Conservation (phyloP, 2,888 invertebrate species). For the Scaptomyza polygonia region DNA sequence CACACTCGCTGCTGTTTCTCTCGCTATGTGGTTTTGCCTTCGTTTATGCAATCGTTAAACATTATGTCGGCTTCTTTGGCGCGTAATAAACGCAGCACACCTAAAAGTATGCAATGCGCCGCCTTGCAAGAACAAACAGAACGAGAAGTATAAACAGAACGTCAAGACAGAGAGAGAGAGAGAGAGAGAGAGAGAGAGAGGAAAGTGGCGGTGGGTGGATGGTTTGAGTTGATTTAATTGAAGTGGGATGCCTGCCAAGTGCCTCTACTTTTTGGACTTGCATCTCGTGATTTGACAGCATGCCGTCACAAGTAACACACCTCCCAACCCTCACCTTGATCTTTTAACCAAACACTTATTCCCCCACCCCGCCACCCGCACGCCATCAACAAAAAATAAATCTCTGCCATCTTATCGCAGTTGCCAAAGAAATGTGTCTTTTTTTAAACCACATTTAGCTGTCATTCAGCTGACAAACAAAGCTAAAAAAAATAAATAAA, state of each 20-base stretch:
- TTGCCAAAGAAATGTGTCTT: constrained; percentile 27
- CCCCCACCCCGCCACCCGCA: neutral
- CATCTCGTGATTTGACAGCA: constrained; percentile 71
- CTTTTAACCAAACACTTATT: neutral
- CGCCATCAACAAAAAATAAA: too few relatives aligned
- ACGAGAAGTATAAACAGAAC: neutral
- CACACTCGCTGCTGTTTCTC: neutral
- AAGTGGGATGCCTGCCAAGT: constrained; percentile 52
- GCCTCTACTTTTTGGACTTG: constrained; percentile 25
- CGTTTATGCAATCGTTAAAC: constrained; percentile 47
- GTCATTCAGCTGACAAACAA: constrained; percentile 25
- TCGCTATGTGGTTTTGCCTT: constrained; percentile 17
- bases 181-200: neutral
- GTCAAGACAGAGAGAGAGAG: too few relatives aligned
- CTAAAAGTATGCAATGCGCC: constrained; percentile 70
- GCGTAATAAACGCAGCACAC: constrained; percentile 31
- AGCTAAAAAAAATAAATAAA: neutral
- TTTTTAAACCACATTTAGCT: constrained; percentile 24
- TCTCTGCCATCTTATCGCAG: neutral
- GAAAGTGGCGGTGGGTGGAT: neutral
- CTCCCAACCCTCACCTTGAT: constrained; percentile 3
- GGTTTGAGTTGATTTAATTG: too few relatives aligned
- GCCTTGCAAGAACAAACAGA: neutral
- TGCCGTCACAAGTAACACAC: constrained; percentile 38
- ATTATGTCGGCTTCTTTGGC: constrained; percentile 57